These are phyloP conservation scores for Mizuhopecten yessoensis DNA, from an alignment of 1,140 invertebrate genomes.

Conservation along the genomic window DNA sequence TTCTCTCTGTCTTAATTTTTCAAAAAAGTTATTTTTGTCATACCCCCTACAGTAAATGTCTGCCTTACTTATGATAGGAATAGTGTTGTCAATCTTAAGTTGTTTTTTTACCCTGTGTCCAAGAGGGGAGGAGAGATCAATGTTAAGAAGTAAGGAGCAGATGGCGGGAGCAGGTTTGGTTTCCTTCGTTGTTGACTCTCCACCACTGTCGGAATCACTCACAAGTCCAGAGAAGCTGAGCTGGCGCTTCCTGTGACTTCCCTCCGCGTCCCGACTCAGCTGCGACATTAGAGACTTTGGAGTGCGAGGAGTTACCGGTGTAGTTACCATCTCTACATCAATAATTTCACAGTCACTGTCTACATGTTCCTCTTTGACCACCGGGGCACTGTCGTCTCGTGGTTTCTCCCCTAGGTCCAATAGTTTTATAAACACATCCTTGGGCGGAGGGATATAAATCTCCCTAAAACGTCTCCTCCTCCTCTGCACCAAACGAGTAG, in stretches of 20 bases:
- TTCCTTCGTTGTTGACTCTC: slow-evolving; percentile 50
- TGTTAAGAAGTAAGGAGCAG: slow-evolving; percentile 67
- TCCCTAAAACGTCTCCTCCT: slow-evolving; percentile 51
- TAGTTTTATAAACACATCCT: slow-evolving; percentile 60
- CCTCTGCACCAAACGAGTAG: slow-evolving; percentile 15
- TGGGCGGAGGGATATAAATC: slow-evolving; percentile 52
- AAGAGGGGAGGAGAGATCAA: slow-evolving; percentile 71
- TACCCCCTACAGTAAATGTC: slow-evolving; percentile 69
- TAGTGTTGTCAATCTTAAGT: slow-evolving; percentile 66
- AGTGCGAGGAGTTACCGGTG: slow-evolving; percentile 62
- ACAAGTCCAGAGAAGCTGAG: slow-evolving; percentile 59
- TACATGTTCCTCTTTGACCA: slow-evolving; percentile 58
- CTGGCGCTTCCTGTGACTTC: slow-evolving; percentile 56
- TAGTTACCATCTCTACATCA: slow-evolving; percentile 60
- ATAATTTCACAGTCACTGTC: slow-evolving; percentile 77
- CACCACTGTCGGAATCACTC: slow-evolving; percentile 66
- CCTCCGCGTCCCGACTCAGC: slow-evolving; percentile 68
- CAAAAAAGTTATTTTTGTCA: slow-evolving; percentile 67
- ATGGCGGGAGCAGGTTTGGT: slow-evolving; percentile 50
- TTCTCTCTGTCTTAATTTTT: slow-evolving; percentile 68
- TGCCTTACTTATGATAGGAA: slow-evolving; percentile 65
- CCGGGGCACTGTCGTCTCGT: slow-evolving; percentile 49
- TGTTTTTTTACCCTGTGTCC: slow-evolving; percentile 74
- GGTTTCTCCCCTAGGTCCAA: slow-evolving; percentile 57
- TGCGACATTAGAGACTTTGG: slow-evolving; percentile 75